Evolutionary conservation across 2,888 invertebrate species (phyloP).

Genomic region (Dilophus febrilis): DNA sequence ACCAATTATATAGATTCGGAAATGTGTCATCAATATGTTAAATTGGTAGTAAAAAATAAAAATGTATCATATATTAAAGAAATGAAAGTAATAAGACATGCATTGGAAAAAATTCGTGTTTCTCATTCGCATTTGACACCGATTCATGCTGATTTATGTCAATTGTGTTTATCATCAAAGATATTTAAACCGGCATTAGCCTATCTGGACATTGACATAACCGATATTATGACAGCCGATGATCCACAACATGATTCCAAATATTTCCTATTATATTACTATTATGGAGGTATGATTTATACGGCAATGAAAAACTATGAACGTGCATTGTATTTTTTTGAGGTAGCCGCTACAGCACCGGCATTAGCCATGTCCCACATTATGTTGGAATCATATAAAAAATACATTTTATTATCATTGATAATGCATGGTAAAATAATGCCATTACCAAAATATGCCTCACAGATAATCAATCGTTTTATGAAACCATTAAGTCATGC

Average conservation of each 20-base stretch:
- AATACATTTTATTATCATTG: conserved; percentile 81
- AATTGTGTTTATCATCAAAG: conserved; percentile 77
- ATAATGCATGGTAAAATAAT: conserved; percentile 74
- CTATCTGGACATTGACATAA: conserved; percentile 78
- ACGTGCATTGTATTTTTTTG: conserved; percentile 84
- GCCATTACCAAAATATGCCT: conserved; percentile 76
- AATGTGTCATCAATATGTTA: conserved; percentile 69
- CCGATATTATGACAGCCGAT: conserved; percentile 70
- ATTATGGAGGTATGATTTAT: conserved; percentile 97
- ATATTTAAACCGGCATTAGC: conserved; percentile 81
- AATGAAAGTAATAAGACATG: conserved; percentile 62
- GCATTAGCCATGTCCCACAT: conserved; percentile 88
- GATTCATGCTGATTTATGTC: conserved; percentile 85
- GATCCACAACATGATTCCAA: conserved; percentile 42
- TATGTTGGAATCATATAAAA: conserved; percentile 95
- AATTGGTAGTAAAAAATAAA: conserved; percentile 34
- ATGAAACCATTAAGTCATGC: conserved; percentile 70
- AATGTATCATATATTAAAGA: conserved; percentile 63
- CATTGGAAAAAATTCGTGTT: conserved; percentile 74
- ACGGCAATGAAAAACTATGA: conserved; percentile 85
- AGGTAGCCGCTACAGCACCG: conserved; percentile 91
- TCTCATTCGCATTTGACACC: conserved; percentile 83
- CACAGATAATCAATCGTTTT: conserved; percentile 72
- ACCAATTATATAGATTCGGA: conserved; percentile 72
- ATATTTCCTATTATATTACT: conserved; percentile 84